Evolutionary conservation across 2,797 vertebrate genomes (phyloP).

Genomic region (Zenarchopterus dispar): DNA sequence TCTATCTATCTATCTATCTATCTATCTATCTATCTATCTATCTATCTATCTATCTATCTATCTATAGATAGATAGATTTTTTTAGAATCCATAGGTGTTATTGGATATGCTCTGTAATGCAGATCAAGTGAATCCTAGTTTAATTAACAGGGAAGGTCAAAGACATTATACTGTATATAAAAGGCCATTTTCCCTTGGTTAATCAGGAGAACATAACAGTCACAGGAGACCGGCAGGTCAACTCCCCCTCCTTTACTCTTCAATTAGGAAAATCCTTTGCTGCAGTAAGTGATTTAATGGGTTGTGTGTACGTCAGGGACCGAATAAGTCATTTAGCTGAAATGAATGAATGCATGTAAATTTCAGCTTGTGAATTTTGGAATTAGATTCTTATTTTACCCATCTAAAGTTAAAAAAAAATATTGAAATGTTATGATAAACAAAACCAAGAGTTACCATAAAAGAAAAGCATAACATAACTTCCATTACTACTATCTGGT

Average conservation of each 20-base stretch:
- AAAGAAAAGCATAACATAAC: too few species aligned
- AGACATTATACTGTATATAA: slow-evolving; percentile 21
- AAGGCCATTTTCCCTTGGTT: slow-evolving; percentile 26
- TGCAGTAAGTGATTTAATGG: slow-evolving; percentile 18
- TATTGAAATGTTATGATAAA: neutral
- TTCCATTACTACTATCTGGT: neutral
- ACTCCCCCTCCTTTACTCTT: slow-evolving; percentile 36
- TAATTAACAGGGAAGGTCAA: slow-evolving; percentile 46
- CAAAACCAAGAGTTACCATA: neutral
- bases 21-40: too few species aligned
- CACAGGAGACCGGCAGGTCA: slow-evolving; percentile 44
- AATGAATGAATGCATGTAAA: slow-evolving; percentile 17
- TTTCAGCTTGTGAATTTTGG: neutral
- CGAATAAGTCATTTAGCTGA: slow-evolving; percentile 18
- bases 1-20: too few species aligned
- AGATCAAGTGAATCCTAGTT: slow-evolving; percentile 44
- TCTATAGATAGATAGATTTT: neutral
- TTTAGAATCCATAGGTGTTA: slow-evolving; percentile 30
- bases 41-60: too few species aligned
- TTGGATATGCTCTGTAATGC: slow-evolving; percentile 34
- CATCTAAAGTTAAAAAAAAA: slow-evolving; percentile 4
- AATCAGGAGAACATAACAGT: slow-evolving; percentile 34
- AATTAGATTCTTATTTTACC: neutral
- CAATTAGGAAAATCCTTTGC: neutral
- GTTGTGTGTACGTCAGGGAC: slow-evolving; percentile 22